These are phyloP conservation scores for Ivindomyrus marchei DNA, from an alignment of 2,113 vertebrate genomes.

Conservation along the genomic window DNA sequence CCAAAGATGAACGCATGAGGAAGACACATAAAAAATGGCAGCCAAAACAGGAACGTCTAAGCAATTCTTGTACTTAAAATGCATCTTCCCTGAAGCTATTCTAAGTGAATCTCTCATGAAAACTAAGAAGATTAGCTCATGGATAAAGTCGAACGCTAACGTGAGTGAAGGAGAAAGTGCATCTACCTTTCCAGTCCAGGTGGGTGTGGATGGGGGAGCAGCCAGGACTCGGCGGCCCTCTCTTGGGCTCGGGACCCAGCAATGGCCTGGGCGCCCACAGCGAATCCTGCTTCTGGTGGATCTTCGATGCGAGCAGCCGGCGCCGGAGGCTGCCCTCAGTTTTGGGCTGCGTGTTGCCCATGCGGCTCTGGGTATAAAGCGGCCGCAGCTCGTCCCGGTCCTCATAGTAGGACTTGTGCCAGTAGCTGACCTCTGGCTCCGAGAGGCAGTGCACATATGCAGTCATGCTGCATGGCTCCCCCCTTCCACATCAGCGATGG, in stretches of 20 bases:
- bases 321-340: constrained; percentile 55
- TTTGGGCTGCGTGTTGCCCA: constrained; percentile 64
- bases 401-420: constrained; percentile 64
- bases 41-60: background rate
- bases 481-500: background rate
- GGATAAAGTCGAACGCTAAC: background rate
- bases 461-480: constrained; percentile 60
- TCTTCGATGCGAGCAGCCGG: constrained; percentile 55
- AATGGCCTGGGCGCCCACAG: constrained; percentile 29
- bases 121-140: background rate
- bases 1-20: background rate
- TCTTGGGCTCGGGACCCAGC: background rate
- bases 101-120: background rate
- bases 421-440: constrained; percentile 66
- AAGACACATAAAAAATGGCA: background rate
- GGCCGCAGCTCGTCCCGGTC: constrained; percentile 59
- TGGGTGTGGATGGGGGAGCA: background rate
- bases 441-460: constrained; percentile 69
- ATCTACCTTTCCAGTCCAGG: constrained; percentile 3
- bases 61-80: background rate
- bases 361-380: constrained; percentile 48
- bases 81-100: background rate
- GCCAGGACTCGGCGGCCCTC: background rate
- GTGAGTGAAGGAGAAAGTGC: background rate
- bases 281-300: constrained; percentile 54